A percentile compares a stretch with the other conserved stretches of the same genome.
These are phyloP conservation scores for Otus sunia DNA, from an alignment of 2,113 vertebrate species.

Conservation along the genomic window DNA sequence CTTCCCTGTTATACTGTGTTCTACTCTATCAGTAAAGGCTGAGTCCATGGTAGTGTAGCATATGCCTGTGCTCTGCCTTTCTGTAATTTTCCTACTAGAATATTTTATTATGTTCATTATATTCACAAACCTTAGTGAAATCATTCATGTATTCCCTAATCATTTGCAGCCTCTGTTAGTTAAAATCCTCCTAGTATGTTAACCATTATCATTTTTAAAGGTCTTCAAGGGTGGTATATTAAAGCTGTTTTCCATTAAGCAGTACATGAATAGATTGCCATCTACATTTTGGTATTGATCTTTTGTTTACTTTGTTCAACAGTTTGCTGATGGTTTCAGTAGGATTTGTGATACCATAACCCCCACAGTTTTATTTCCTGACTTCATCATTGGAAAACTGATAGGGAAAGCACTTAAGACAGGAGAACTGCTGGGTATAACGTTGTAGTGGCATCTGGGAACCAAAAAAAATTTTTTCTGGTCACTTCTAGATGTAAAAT, in stretches of 20 bases:
- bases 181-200: neutral
- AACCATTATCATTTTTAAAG: neutral
- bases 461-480: neutral
- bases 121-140: neutral
- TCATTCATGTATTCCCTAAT: neutral
- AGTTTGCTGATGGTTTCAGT: neutral
- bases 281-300: neutral
- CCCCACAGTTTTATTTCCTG: neutral
- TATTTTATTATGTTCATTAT: neutral
- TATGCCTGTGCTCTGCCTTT: neutral
- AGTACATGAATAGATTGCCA: neutral
- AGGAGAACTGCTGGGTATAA: neutral
- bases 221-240: neutral
- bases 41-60: rapidly evolving
- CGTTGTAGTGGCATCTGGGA: neutral
- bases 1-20: neutral
- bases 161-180: neutral
- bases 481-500: neutral
- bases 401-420: neutral
- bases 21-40: neutral
- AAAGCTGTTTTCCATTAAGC: neutral
- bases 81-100: neutral
- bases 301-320: neutral
- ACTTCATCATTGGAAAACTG: neutral
- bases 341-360: neutral